phyloP scores from a whole-genome alignment of 2,797 vertebrate genomes.

The Allobates femoralis region DNA sequence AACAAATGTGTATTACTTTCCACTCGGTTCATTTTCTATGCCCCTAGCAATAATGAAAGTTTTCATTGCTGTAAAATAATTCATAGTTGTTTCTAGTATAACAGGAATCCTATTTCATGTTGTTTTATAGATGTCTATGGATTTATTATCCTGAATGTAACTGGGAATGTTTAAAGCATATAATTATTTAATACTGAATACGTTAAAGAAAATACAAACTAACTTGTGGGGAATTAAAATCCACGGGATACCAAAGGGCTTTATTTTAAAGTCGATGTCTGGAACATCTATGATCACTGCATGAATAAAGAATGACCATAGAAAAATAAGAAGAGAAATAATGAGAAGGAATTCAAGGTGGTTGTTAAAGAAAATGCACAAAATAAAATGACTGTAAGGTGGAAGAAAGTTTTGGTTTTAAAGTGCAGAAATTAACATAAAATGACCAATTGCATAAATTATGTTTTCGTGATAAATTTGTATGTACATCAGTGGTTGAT shows the following conservation, averaged over 20 bases:
- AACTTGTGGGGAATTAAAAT: slow-evolving; percentile 50
- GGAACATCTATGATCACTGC: slow-evolving; percentile 33
- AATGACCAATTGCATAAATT: too few species aligned
- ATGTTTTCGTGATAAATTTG: too few species aligned
- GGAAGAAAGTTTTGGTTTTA: neutral
- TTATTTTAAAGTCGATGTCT: slow-evolving; percentile 50
- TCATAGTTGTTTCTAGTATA: slow-evolving; percentile 28
- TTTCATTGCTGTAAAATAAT: slow-evolving; percentile 31
- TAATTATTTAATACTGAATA: slow-evolving; percentile 45
- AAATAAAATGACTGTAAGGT: neutral
- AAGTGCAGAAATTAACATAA: too few species aligned
- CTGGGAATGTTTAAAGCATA: slow-evolving; percentile 42
- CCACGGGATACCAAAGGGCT: slow-evolving; percentile 44
- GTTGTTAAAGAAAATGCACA: neutral
- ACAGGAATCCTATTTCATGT: slow-evolving; percentile 48
- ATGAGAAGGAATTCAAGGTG: neutral
- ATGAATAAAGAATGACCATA: slow-evolving; percentile 5
- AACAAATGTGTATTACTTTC: slow-evolving; percentile 33
- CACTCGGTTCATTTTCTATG: slow-evolving; percentile 15
- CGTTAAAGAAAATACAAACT: slow-evolving; percentile 38
- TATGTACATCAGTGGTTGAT: too few species aligned
- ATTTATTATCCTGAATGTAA: slow-evolving; percentile 47
- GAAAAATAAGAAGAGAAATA: neutral
- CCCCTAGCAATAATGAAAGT: slow-evolving; percentile 31
- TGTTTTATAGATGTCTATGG: slow-evolving; percentile 54